phyloP scores from a whole-genome alignment of 2,888 invertebrate genomes.

The Ferrisia virgata region DNA sequence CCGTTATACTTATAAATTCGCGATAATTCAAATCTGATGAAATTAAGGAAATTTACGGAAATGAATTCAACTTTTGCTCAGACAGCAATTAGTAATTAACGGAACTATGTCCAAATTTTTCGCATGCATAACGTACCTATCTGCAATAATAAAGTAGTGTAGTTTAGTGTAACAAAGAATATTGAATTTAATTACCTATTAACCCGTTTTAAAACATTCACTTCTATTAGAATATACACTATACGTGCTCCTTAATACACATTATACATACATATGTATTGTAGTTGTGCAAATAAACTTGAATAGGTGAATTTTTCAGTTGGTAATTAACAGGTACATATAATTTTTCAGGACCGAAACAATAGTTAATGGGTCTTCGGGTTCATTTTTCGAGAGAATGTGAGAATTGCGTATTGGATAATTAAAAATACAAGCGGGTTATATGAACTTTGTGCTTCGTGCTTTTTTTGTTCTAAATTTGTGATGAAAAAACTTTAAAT shows the following conservation, averaged over 20 bases:
- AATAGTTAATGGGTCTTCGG: background rate
- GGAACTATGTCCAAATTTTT: conserved; percentile 8
- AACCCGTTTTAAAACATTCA: background rate
- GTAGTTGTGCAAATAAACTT: background rate
- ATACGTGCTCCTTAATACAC: too few species aligned
- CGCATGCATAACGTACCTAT: conserved; percentile 9
- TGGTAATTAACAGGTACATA: background rate
- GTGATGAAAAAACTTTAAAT: too few species aligned
- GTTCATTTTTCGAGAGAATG: background rate
- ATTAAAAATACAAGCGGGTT: too few species aligned
- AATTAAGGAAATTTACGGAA: background rate
- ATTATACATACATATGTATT: background rate
- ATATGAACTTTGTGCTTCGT: too few species aligned
- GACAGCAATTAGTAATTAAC: conserved; percentile 23
- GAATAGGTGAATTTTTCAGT: conserved; percentile 8
- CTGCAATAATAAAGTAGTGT: background rate
- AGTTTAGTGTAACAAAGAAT: background rate
- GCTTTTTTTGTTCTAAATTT: too few species aligned
- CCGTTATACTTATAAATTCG: background rate
- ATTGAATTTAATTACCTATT: background rate
- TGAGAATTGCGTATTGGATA: background rate
- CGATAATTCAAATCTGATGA: background rate
- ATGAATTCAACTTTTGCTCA: background rate
- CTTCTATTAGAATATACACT: background rate
- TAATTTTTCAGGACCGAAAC: background rate